Evolutionary conservation across 2,888 invertebrate genomes (phyloP), one percentile per base, ranked within the genome.

Genomic region (Ecliptopera silaceata): DNA sequence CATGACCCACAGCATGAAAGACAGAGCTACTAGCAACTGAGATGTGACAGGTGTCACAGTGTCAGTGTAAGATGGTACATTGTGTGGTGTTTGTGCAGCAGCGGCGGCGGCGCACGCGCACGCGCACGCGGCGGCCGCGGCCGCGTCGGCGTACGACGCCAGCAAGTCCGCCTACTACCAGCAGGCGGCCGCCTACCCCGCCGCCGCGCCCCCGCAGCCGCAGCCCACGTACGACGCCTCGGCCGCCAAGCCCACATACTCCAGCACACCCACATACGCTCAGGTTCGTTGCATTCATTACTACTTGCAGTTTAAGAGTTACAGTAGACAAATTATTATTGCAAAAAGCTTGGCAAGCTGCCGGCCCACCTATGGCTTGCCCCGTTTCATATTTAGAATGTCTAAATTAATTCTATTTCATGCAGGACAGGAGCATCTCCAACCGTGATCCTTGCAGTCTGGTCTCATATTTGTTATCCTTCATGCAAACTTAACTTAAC

Each of bases 131-230:
- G 88, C 88, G 15, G 92, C 93, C 48, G 91, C 91, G 60, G 92
- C 92, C 2, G 91, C 91, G 61, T 94, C 94, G 34, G 93, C 95
- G 42, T 96, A 96, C 92, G 96, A 96, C 91, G 95, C 96, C 11
- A 95, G 95, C 73, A 96, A 97, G 86, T 95, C 96, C 1, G 95
- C 95, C 61, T 96, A 96, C 84, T 96, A 96, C 83, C 97, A 96
- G 84, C 95, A 96, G 68, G 94, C 94, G 42, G 93, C 94, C 36
- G 93, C 94, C 45, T 94, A 95, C 79, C 94, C 95, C 6, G 63
- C 87, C 13, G 83, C 88, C 12, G 95, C 94, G 49, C 93, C 93
- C 32, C 93, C 93, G 44, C 93, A 92, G 73, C 92, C 92, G 45
- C 92, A 93, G 65, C 92, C 93, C 34, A 85, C 93, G 64, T 93